Percentiles rank a stretch among this genome's conserved stretches.
Conservation (phyloP, 2,888 invertebrate species). For the Drosophila limbata region DNA sequence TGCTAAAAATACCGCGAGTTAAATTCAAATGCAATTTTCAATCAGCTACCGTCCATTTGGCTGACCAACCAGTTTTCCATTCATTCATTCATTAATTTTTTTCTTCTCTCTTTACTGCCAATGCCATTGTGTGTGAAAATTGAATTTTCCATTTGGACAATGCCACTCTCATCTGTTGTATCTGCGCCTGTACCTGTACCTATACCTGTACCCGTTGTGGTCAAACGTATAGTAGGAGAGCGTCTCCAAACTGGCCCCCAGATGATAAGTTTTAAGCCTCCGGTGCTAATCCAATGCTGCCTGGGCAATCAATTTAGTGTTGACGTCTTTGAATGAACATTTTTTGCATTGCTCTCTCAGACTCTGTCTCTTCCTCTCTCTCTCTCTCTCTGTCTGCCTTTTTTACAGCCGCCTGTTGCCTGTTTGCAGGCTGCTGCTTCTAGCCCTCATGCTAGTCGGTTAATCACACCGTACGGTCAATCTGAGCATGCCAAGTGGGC, state of each 20-base stretch:
- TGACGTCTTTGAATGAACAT: conserved; percentile 66
- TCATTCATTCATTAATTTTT: background rate
- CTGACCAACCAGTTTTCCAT: conserved; percentile 45
- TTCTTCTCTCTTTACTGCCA: background rate
- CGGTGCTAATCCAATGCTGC: conserved; percentile 68
- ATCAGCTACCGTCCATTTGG: conserved; percentile 40
- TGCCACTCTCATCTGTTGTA: conserved; percentile 10
- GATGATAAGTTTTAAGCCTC: conserved; percentile 73
- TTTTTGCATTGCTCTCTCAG: conserved; percentile 5
- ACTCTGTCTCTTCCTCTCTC: background rate
- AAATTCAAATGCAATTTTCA: conserved; percentile 66
- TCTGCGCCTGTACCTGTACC: conserved; percentile 1
- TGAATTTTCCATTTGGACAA: conserved; percentile 64
- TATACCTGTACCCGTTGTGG: conserved; percentile 10
- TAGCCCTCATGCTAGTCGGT: conserved; percentile 4
- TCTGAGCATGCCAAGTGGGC: conserved; percentile 9
- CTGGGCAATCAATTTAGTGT: conserved; percentile 68
- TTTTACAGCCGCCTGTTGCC: conserved; percentile 53
- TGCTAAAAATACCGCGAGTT: conserved; percentile 69
- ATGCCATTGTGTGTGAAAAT: conserved; percentile 63
- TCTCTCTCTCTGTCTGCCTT: background rate
- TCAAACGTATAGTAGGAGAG: conserved; percentile 5
- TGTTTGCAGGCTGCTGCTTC: conserved; percentile 8
- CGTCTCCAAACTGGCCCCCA: conserved; percentile 28
- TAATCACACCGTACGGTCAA: conserved; percentile 19